These are phyloP conservation scores for Spizaetus ornatus DNA, from an alignment of 2,113 vertebrate genomes.

Conservation along the genomic window DNA sequence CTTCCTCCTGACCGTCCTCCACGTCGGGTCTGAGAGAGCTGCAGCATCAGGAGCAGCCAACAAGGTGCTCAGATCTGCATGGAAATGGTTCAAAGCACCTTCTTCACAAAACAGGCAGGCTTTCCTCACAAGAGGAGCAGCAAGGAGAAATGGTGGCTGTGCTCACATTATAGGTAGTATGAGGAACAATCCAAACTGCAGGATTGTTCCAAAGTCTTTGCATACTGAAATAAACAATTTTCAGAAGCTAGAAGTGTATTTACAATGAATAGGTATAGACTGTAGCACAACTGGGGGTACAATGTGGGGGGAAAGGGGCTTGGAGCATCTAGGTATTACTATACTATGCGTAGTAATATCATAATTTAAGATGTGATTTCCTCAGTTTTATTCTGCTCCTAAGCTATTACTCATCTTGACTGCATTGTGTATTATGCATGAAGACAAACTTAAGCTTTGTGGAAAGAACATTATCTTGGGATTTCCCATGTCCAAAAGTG, in stretches of 20 bases:
- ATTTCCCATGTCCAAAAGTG: neutral
- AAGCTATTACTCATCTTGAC: slow-evolving; percentile 29
- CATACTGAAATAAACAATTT: neutral
- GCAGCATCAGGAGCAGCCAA: neutral
- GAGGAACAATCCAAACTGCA: neutral
- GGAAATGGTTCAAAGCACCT: neutral
- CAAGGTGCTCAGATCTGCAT: neutral
- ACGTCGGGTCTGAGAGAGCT: accelerated
- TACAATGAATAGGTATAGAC: neutral
- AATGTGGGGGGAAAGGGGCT: accelerated
- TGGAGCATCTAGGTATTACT: neutral
- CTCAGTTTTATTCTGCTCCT: neutral
- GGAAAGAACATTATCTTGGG: neutral
- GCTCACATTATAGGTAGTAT: neutral
- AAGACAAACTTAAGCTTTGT: slow-evolving; percentile 18
- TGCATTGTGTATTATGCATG: slow-evolving; percentile 36
- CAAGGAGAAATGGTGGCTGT: neutral
- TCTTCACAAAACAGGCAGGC: neutral
- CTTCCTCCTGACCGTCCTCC: neutral
- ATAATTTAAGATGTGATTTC: neutral
- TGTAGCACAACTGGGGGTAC: neutral
- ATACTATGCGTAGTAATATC: neutral
- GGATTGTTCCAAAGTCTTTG: neutral
- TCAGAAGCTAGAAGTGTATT: neutral
- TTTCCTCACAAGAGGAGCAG: neutral